Conservation (phyloP, 1,140 invertebrate species). For the Hormaphis cornu region DNA sequence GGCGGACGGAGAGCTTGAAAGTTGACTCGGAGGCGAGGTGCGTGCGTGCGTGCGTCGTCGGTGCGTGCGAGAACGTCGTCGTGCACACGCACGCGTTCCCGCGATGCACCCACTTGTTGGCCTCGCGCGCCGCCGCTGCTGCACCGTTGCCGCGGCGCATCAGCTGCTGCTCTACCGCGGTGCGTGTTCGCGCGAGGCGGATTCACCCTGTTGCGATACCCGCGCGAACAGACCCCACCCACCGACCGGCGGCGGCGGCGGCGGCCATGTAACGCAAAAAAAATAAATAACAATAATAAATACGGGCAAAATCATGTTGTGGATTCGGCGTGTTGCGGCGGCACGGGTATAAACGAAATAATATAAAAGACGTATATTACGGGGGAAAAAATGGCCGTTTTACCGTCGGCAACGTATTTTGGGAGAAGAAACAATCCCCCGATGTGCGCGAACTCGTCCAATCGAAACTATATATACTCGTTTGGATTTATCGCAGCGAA, state of each 20-base stretch:
- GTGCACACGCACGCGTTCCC: not conserved
- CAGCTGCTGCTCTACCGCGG: no score
- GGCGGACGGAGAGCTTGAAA: conserved; percentile 19
- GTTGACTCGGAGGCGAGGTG: not conserved
- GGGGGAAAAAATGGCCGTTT: no score
- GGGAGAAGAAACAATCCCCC: no score
- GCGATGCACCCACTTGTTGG: conserved; percentile 30
- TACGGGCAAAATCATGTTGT: no score
- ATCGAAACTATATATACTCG: no score
- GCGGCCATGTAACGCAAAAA: conserved; percentile 1
- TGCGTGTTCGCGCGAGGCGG: conserved; percentile 6
- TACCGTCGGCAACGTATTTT: no score
- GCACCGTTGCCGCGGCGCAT: not conserved
- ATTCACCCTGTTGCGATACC: conserved; percentile 27
- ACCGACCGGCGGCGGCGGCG: not conserved
- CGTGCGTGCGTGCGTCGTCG: not conserved
- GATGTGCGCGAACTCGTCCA: no score
- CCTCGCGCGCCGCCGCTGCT: conserved; percentile 21
- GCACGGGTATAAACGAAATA: no score
- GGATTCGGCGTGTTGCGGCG: no score
- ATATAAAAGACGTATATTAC: no score
- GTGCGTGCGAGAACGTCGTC: not conserved
- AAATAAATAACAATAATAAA: no score
- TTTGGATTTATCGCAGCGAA: no score
- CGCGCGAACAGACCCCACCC: conserved; percentile 4